phyloP scores from a whole-genome alignment of 2,113 vertebrate species.

The Cheirogaleus medius region DNA sequence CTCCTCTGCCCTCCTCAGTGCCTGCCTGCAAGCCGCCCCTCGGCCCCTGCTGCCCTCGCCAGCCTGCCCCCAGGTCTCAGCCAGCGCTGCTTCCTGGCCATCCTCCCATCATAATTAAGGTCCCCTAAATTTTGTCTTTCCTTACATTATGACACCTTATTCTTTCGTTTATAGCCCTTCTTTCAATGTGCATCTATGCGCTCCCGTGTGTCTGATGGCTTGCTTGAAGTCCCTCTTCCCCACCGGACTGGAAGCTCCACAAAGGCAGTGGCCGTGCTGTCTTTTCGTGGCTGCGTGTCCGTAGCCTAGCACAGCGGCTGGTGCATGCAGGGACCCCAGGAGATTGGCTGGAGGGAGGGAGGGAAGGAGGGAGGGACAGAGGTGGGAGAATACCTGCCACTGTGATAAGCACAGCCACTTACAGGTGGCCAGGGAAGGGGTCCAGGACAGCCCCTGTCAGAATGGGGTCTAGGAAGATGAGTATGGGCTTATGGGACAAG shows the following conservation, averaged over 20 bases:
- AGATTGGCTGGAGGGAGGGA: not conserved
- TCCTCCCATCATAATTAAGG: not conserved
- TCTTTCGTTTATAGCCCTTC: not conserved
- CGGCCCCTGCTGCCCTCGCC: too few relatives aligned
- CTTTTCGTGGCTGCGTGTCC: not conserved
- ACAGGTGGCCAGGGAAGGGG: not conserved
- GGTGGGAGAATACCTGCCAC: not conserved
- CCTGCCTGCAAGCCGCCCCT: not conserved
- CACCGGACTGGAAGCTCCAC: not conserved
- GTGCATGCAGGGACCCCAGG: not conserved
- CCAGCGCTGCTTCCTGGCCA: not conserved
- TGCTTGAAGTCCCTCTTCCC: not conserved
- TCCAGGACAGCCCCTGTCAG: not conserved
- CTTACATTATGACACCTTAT: not conserved
- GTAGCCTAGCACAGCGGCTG: not conserved
- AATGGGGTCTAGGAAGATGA: not conserved
- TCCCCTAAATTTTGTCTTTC: not conserved
- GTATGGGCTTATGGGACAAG: not conserved
- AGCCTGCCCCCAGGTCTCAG: not conserved
- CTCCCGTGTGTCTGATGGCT: not conserved
- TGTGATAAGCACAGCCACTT: not conserved
- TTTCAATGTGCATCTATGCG: not conserved
- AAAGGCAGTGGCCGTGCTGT: not conserved
- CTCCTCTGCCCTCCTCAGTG: not conserved
- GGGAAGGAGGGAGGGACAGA: fast-evolving